Evolutionary conservation across 2,888 invertebrate species (phyloP), one percentile per base, ranked within the genome.

Genomic region (Melanostoma mellinum): DNA sequence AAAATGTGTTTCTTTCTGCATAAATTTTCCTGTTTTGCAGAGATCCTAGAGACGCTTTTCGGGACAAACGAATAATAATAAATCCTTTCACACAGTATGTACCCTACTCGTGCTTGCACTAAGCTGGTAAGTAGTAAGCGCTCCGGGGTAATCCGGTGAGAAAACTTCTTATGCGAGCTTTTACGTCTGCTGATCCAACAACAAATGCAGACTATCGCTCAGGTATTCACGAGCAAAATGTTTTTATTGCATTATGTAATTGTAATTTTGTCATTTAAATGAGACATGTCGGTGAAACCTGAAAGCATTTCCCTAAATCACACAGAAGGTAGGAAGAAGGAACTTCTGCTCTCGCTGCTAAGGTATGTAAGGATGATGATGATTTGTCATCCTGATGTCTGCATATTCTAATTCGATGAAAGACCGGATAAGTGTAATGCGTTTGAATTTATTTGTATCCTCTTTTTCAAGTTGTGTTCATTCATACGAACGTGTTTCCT

Each of bases 241-340:
- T 74, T 79, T 84, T 79, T 65, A 79, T 84, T 78, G 79, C 84
- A 74, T 84, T 79, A 69, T 74, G 46, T 71, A 78, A 79, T 69
- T 84, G 79, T 74, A 74, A 84, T 74, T 84, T 84, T 84, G 84
- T 80, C 79, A 84, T 79, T 79, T 75, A 84, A 84, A 84, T 80
- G 79, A 84, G 79, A 84, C 71, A 79, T 68, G 79, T 75, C 68
- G 73, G 69, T 38, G 73, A 63, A 63, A 48, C 10, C 6, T 32
- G 60, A 50, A 61, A 53, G 65, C 48, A 48, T 58, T 36, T 32
- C 10, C 40, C n/a, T 71, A 48, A 20, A 60, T 9, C 8, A 33
- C 8, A 35, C 8, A 30, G 6, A 53, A 2, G 10, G 40, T 32
- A 35, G 8, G 46, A 10, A 56, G 10, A 58, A 40, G 35, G 42